Evolutionary conservation across 2,113 vertebrate species (phyloP), one percentile per base, ranked within the genome.

Genomic region (Ornithorhynchus anatinus): DNA sequence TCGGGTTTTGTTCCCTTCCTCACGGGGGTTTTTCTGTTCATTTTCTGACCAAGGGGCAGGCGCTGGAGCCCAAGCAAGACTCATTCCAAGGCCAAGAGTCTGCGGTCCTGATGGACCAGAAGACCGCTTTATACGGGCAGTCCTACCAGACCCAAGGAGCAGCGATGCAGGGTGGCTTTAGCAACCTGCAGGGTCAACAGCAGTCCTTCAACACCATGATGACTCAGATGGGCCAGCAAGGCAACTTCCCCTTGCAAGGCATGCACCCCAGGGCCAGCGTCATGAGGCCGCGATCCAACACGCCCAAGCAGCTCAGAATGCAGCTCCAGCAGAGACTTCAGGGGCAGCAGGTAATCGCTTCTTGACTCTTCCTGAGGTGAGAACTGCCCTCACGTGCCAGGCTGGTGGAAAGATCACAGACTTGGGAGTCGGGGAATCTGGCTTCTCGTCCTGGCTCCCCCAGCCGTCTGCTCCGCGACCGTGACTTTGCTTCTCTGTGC

Each of bases 301-400:
- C 95, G 40, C 94, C 94, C 44, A 98, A 98, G 79, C 98, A 97
- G 20, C 93, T 98, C 20, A 84, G 96, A 63, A 92, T 97, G 86
- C 98, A 99, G 77, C 95, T 99, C 32, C 96, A 98, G 89, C 97
- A 99, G 89, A 93, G 98, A 81, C 92, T 99, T 16, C 98, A 99
- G 84, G 96, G 96, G 58, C 97, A 96, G 79, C 98, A 99, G 97
- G 98, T 99, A 87, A 91, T 16, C 25, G 9, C 47, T 36, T 45
- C 2, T 17, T 23, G 3, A 4, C 38, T 25, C 9, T 31, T 27
- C 47, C 7, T 8, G 13, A 25, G 35, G 29, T 9, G n/a, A 1
- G 0, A 15, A 8, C 4, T 0, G 5, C 13, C 42, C 17, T 61
- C n/a, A n/a, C n/a, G n/a, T n/a, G n/a, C n/a, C n/a, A n/a, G n/a